These are phyloP conservation scores for Heliconius cydno DNA, from an alignment of 2,888 invertebrate species.

Conservation along the genomic window DNA sequence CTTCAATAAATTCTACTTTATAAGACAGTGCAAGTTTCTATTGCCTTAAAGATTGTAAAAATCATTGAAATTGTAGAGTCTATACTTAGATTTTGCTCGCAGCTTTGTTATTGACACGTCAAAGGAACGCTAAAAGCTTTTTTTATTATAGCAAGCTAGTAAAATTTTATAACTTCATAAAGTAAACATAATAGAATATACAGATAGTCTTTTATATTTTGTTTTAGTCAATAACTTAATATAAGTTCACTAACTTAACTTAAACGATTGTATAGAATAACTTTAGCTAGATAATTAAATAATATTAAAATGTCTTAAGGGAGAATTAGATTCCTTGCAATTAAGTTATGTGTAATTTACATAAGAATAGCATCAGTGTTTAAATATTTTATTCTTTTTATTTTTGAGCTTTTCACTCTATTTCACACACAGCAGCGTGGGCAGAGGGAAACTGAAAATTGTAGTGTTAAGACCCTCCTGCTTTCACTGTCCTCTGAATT, in stretches of 20 bases:
- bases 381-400: neutral
- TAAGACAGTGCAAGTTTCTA: neutral
- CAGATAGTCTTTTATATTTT: conserved; percentile 10
- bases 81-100: conserved; percentile 13
- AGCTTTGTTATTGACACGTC: conserved; percentile 9
- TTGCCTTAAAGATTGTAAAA: neutral
- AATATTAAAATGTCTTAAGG: neutral
- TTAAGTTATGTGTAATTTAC: neutral
- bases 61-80: conserved; percentile 7
- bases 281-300: neutral
- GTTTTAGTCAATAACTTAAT: conserved; percentile 13
- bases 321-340: neutral
- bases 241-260: neutral
- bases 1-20: neutral
- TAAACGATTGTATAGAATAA: neutral
- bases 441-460: too few species aligned
- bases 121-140: conserved; percentile 16
- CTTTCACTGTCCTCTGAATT: too few species aligned
- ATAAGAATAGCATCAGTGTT: neutral
- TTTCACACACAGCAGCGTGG: too few species aligned
- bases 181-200: conserved; percentile 10
- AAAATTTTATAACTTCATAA: conserved; percentile 21
- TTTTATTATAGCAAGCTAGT: conserved; percentile 18
- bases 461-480: too few species aligned
- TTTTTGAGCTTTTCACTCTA: too few species aligned